phyloP scores from a whole-genome alignment of 2,797 vertebrate species.

The Scomberomorus guttatus region DNA sequence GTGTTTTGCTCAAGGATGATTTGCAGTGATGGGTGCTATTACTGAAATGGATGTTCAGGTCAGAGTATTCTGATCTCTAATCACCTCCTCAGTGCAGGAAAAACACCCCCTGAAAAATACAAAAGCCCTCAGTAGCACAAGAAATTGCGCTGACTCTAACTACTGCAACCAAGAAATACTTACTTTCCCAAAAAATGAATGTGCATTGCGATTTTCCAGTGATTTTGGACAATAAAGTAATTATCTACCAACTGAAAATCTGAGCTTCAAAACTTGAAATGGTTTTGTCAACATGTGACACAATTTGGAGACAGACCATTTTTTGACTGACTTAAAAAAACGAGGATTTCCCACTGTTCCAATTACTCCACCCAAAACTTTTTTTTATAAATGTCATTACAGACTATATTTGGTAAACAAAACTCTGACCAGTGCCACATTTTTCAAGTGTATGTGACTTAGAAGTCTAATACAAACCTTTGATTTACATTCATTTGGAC shows the following conservation, averaged over 20 bases:
- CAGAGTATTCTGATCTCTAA: conserved; percentile 21
- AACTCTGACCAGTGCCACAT: no score
- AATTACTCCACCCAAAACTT: no score
- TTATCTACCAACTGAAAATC: background rate
- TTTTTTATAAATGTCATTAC: no score
- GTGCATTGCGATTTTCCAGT: background rate
- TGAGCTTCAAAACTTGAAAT: background rate
- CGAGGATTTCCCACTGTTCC: no score
- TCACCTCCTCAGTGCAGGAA: conserved; percentile 2
- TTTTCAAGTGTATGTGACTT: background rate
- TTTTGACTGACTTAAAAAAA: no score
- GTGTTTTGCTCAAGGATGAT: conserved; percentile 30
- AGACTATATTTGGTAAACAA: no score
- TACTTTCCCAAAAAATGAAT: background rate
- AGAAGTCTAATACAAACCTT: background rate
- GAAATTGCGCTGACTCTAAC: background rate
- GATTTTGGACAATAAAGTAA: background rate
- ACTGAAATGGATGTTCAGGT: conserved; percentile 35
- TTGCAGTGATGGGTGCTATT: conserved; percentile 28
- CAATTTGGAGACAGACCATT: background rate
- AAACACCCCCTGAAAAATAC: conserved; percentile 7
- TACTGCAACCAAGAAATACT: background rate
- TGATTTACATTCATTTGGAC: background rate
- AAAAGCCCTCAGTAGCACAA: conserved; percentile 2
- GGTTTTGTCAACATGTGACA: background rate